Conservation (phyloP, 2,888 invertebrate species). For the Sarcophaga caerulescens region DNA sequence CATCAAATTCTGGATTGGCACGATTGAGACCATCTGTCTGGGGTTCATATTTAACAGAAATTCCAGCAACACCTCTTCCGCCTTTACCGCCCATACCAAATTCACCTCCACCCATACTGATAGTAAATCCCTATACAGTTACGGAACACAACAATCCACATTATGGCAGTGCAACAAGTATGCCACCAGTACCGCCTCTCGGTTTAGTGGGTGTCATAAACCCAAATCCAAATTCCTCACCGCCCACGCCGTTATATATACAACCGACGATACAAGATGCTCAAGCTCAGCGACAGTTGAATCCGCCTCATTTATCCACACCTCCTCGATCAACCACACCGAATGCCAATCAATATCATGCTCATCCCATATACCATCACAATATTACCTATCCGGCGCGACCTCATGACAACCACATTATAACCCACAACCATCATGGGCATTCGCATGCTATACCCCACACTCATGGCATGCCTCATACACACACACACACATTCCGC, state of each 20-base stretch:
- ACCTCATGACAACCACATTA: constrained; percentile 59
- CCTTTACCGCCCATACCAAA: constrained; percentile 51
- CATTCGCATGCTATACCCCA: constrained; percentile 72
- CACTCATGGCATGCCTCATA: constrained; percentile 68
- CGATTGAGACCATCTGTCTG: constrained; percentile 55
- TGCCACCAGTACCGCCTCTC: constrained; percentile 54
- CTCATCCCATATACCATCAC: constrained; percentile 64
- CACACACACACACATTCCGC: constrained; percentile 61
- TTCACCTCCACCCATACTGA: constrained; percentile 61
- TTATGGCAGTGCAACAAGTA: constrained; percentile 40
- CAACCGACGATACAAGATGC: constrained; percentile 50
- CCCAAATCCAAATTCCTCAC: constrained; percentile 41
- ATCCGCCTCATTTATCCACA: constrained; percentile 53
- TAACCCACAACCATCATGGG: constrained; percentile 62
- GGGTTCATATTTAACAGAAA: constrained; percentile 57
- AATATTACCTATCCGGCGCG: constrained; percentile 56
- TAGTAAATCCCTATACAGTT: constrained; percentile 58
- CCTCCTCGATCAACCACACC: constrained; percentile 62
- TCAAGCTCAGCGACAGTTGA: constrained; percentile 53
- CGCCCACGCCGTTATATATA: constrained; percentile 56
- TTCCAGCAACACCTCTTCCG: constrained; percentile 37
- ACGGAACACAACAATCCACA: constrained; percentile 54
- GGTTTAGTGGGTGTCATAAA: constrained; percentile 61
- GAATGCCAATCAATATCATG: constrained; percentile 63
- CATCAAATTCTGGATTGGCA: constrained; percentile 44